Evolutionary conservation across 2,113 vertebrate genomes (phyloP).

Genomic region (Callocephalon fimbriatum): DNA sequence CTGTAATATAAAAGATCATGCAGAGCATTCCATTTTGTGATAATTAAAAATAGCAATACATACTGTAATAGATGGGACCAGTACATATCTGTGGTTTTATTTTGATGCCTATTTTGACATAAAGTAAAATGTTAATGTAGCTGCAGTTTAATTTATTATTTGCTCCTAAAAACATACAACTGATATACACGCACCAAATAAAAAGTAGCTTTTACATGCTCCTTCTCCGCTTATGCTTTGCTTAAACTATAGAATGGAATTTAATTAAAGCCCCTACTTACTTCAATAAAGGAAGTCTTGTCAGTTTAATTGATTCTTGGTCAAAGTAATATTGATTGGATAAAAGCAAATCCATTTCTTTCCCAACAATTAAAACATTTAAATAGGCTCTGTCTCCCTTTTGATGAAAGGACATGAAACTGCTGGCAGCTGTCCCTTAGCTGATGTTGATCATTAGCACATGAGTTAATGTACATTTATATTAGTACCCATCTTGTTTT

Average conservation of each 20-base stretch:
- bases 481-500: constrained; percentile 51
- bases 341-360: constrained; percentile 82
- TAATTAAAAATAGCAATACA: background rate
- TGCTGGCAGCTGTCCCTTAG: constrained; percentile 49
- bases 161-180: background rate
- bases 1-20: background rate
- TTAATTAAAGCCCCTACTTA: constrained; percentile 77
- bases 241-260: constrained; percentile 63
- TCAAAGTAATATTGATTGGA: constrained; percentile 81
- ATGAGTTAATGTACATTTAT: constrained; percentile 71
- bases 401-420: constrained; percentile 64
- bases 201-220: background rate
- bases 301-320: constrained; percentile 80
- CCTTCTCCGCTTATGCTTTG: background rate
- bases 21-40: background rate
- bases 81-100: background rate
- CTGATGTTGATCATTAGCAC: constrained; percentile 72
- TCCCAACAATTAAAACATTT: constrained; percentile 80
- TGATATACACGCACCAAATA: background rate
- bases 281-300: constrained; percentile 68
- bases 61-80: background rate
- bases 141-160: background rate
- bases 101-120: background rate
- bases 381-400: constrained; percentile 67
- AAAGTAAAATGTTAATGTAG: background rate